Conservation (phyloP, 37 sponge, comb jelly and placozoan genomes). For the Crambe crambe region DNA sequence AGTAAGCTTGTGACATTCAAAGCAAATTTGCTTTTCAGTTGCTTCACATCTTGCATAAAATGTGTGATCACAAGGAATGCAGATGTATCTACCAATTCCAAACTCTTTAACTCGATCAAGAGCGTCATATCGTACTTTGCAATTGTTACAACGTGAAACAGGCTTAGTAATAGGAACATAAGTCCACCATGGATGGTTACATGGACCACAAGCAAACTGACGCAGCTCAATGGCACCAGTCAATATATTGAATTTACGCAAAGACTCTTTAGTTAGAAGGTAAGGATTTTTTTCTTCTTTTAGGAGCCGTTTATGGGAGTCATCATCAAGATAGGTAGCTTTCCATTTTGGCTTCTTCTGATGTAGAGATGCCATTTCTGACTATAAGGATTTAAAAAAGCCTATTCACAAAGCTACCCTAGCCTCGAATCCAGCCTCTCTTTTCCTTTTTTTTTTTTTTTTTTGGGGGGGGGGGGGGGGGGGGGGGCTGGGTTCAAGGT, state of each 20-base stretch:
- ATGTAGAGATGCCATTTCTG: no score
- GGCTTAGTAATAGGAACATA: constrained; percentile 18
- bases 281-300: neutral
- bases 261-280: neutral
- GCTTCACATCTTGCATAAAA: neutral
- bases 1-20: neutral
- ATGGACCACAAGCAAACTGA: constrained; percentile 37
- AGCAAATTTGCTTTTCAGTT: neutral
- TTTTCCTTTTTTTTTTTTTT: no score
- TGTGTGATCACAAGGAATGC: constrained; percentile 14
- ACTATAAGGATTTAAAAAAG: no score
- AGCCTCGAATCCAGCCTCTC: no score
- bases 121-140: constrained; percentile 34
- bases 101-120: constrained; percentile 34
- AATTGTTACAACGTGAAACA: constrained; percentile 30
- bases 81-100: constrained; percentile 25
- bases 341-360: no score
- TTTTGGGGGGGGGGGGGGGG: no score
- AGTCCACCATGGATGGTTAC: constrained; percentile 35
- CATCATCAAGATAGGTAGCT: neutral
- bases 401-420: no score
- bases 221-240: constrained; percentile 7
- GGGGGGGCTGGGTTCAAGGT: no score
- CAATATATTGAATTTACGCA: neutral
- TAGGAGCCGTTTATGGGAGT: neutral